Conservation (phyloP, 1,140 invertebrate genomes). For the Neodiprion fabricii region DNA sequence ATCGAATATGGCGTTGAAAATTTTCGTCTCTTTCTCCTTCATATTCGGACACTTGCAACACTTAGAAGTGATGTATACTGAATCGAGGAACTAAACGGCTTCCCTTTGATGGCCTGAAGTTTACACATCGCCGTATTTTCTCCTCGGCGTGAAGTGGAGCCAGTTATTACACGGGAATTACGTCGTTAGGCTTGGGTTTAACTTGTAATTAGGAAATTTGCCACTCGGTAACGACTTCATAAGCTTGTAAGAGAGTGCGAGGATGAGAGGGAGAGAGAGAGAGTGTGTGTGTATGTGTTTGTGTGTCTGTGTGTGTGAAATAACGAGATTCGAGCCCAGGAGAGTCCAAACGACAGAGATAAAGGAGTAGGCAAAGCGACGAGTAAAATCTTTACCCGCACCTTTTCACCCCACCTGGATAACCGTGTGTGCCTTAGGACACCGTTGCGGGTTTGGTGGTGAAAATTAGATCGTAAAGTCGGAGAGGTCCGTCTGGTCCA, state of each 20-base stretch:
- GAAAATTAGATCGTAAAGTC: constrained; percentile 6
- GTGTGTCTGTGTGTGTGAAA: no score
- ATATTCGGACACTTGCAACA: background rate
- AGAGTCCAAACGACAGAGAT: no score
- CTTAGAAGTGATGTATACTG: constrained; percentile 31
- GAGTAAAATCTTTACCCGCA: no score
- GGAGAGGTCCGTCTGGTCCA: background rate
- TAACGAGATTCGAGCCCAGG: no score
- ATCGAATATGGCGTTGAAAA: no score
- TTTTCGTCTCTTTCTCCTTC: no score
- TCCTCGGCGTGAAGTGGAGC: constrained; percentile 30
- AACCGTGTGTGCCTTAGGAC: no score
- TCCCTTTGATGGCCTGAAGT: constrained; percentile 32
- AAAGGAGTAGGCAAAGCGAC: no score
- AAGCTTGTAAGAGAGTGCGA: no score
- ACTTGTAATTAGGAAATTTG: constrained; percentile 45
- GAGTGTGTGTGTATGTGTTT: no score
- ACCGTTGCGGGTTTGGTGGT: background rate
- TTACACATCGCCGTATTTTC: constrained; percentile 10
- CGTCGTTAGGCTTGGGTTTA: constrained; percentile 43
- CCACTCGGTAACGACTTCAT: constrained; percentile 19
- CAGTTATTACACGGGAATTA: constrained; percentile 48
- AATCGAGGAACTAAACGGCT: constrained; percentile 47
- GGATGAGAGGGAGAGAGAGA: no score
- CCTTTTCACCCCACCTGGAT: no score